Evolutionary conservation across 1,140 invertebrate genomes (phyloP).

Genomic region (Laupala kohalensis): DNA sequence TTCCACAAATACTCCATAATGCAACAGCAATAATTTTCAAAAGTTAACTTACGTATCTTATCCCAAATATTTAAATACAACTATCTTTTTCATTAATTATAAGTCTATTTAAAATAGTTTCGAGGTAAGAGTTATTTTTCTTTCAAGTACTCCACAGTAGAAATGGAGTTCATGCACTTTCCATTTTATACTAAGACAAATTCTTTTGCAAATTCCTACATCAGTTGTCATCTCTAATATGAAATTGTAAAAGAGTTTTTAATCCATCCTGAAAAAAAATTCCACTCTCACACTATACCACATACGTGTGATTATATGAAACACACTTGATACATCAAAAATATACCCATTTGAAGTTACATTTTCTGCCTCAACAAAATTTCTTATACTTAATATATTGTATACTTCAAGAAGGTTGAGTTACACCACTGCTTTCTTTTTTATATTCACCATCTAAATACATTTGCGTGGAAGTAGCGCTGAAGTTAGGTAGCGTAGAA

Average conservation of each 20-base stretch:
- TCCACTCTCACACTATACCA: no score
- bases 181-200: background rate
- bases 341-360: background rate
- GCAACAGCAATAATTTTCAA: background rate
- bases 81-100: background rate
- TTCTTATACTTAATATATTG: background rate
- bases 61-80: background rate
- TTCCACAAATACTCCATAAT: background rate
- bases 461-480: no score
- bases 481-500: no score
- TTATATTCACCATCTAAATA: no score
- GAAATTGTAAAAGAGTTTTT: no score
- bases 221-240: no score
- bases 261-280: no score
- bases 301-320: no score
- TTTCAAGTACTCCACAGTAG: background rate
- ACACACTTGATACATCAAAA: background rate
- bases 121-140: background rate
- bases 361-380: background rate
- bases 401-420: background rate
- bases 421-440: background rate
- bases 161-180: background rate
- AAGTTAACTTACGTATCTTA: background rate
- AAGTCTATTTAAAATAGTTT: background rate
- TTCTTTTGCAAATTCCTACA: background rate